Evolutionary conservation across 2,797 vertebrate genomes (phyloP), one percentile per base, ranked within the genome.

Genomic region (Hydrophis major): DNA sequence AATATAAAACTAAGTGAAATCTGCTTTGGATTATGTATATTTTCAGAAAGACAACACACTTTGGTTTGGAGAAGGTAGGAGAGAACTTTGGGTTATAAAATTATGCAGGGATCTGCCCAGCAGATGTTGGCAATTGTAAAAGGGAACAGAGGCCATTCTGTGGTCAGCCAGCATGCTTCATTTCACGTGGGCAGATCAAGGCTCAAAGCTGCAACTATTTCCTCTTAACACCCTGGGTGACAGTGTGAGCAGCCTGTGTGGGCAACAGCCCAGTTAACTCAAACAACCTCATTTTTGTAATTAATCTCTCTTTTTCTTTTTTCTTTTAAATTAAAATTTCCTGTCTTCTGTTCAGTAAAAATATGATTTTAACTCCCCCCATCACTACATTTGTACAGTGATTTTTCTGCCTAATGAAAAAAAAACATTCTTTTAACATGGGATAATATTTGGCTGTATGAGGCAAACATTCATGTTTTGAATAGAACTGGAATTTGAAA

Each of bases 71-170:
- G 92, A 93, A 92, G 53, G 94, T 92, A 93, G 93, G 94, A 94
- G 94, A 93, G 93, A 63, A 53, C 90, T 90, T 93, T 93, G 93
- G 89, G 89, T 95, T 90, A 94, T 96, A 95, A 95, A 96, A 95
- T 97, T 95, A 95, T 96, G 95, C 93, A 56, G 94, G 93, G 95
- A 95, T 97, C 96, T 97, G 96, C 94, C 32, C 92, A 94, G 93
- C 97, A 97, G 97, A 96, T 97, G 96, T 96, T 96, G 96, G 96
- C 95, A 95, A 96, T 97, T 95, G 96, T 66, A 59, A 55, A 89
- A 74, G 90, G 90, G 97, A 96, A 97, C 95, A 96, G 96, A 97
- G 97, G 95, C 94, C 0, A 59, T 92, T 96, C 96, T 97, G 95
- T 97, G 97, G 97, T 96, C 90, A 86, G 94, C 93, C 94, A 94